Conservation (phyloP, 2,113 vertebrate genomes). For the Apaloderma vittatum region DNA sequence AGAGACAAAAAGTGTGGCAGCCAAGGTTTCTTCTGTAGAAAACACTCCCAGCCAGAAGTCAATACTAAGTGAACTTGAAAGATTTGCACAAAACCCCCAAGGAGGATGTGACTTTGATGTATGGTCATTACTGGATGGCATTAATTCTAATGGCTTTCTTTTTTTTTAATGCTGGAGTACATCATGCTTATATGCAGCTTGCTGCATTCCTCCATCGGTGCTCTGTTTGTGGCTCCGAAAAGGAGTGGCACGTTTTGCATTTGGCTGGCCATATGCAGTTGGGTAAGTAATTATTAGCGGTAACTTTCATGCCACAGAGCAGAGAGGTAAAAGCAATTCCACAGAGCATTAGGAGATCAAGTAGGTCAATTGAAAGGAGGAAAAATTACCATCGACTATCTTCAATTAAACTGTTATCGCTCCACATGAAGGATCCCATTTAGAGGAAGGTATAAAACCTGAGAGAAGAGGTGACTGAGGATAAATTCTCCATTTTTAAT, state of each 20-base stretch:
- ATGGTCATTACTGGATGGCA: background rate
- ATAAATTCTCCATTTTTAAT: constrained; percentile 59
- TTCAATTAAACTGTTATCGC: constrained; percentile 67
- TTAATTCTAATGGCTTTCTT: background rate
- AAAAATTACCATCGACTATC: constrained; percentile 39
- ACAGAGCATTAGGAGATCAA: constrained; percentile 35
- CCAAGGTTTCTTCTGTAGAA: background rate
- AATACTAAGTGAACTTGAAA: background rate
- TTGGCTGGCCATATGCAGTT: background rate
- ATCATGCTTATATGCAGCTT: fast-evolving
- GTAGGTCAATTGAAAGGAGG: constrained; percentile 52
- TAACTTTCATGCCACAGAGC: constrained; percentile 40
- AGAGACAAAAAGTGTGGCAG: background rate
- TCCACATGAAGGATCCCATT: constrained; percentile 59
- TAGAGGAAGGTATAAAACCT: constrained; percentile 57
- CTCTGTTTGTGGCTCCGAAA: background rate
- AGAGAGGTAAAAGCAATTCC: constrained; percentile 60
- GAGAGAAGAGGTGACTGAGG: constrained; percentile 7
- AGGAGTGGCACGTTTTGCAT: background rate
- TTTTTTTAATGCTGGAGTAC: background rate
- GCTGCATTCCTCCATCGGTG: background rate
- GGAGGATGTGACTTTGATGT: background rate
- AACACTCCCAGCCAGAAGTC: background rate
- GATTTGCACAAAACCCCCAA: background rate
- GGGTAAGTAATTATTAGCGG: background rate